Percentiles rank a stretch among this genome's conserved stretches.
phyloP scores from a whole-genome alignment of 2,113 vertebrate genomes.

The Upupa epops region DNA sequence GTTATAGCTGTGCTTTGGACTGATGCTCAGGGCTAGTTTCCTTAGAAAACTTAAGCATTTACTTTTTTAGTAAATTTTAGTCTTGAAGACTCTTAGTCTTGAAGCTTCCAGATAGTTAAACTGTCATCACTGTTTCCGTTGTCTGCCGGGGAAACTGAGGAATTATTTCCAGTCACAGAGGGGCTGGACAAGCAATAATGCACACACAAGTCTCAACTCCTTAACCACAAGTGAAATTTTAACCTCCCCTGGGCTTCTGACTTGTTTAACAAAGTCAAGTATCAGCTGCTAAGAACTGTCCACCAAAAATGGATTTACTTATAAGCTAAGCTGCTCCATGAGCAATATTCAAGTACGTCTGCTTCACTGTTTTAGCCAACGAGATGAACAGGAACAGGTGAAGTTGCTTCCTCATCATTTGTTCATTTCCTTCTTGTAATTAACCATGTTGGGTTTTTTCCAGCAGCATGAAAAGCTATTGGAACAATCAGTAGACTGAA shows the following conservation, averaged over 20 bases:
- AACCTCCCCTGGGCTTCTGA: background rate
- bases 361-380: background rate
- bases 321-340: background rate
- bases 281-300: background rate
- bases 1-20: background rate
- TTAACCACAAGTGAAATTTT: background rate
- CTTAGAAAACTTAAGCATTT: background rate
- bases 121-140: background rate
- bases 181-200: background rate
- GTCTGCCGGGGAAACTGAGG: background rate
- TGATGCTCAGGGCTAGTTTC: background rate
- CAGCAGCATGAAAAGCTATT: background rate
- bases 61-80: too few species aligned
- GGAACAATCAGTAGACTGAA: background rate
- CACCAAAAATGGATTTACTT: background rate
- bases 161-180: background rate
- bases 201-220: background rate
- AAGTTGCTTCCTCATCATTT: background rate
- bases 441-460: background rate
- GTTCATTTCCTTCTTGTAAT: constrained; percentile 3
- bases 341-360: background rate
- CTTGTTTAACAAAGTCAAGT: background rate
- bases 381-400: background rate
- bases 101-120: background rate
- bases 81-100: too few species aligned